Percentiles rank a stretch among this genome's conserved stretches.
phyloP scores from a whole-genome alignment of 2,797 vertebrate species.

The Ambastaia sidthimunki region DNA sequence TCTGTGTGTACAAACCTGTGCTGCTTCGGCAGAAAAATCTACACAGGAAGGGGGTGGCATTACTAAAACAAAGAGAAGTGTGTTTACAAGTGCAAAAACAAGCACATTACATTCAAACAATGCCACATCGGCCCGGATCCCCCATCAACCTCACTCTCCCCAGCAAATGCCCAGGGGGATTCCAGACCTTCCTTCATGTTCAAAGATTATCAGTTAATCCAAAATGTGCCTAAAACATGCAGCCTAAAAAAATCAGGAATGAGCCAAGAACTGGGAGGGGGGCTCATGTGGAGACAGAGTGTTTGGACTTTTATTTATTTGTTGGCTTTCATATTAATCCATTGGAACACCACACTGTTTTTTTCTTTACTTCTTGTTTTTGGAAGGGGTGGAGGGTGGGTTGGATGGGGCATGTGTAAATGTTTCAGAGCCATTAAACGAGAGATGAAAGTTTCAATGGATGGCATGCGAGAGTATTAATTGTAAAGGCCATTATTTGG shows the following conservation, averaged over 20 bases:
- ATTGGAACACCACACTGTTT: constrained; percentile 73
- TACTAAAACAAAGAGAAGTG: constrained; percentile 71
- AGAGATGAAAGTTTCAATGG: constrained; percentile 85
- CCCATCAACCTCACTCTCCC: constrained; percentile 37
- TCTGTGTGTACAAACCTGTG: constrained; percentile 62
- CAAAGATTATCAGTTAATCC: constrained; percentile 89
- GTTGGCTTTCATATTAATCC: constrained; percentile 84
- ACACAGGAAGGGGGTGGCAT: constrained; percentile 68
- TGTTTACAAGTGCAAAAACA: constrained; percentile 82
- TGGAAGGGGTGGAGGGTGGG: constrained; percentile 55
- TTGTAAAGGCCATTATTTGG: constrained; percentile 89
- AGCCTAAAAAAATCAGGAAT: constrained; percentile 69
- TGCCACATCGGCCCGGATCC: constrained; percentile 66
- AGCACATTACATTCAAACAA: constrained; percentile 81
- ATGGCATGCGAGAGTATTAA: constrained; percentile 85
- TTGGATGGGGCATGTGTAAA: constrained; percentile 74
- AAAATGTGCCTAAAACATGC: constrained; percentile 82
- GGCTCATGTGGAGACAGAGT: constrained; percentile 52
- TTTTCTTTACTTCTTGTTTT: constrained; percentile 61
- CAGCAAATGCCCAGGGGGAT: constrained; percentile 71
- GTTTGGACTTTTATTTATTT: constrained; percentile 80
- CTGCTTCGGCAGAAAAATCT: constrained; percentile 66
- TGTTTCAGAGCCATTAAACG: constrained; percentile 84
- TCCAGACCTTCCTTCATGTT: constrained; percentile 84
- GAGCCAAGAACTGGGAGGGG: constrained; percentile 52